Evolutionary conservation across 1,140 invertebrate genomes (phyloP).

Genomic region (Drosophila sturtevanti): DNA sequence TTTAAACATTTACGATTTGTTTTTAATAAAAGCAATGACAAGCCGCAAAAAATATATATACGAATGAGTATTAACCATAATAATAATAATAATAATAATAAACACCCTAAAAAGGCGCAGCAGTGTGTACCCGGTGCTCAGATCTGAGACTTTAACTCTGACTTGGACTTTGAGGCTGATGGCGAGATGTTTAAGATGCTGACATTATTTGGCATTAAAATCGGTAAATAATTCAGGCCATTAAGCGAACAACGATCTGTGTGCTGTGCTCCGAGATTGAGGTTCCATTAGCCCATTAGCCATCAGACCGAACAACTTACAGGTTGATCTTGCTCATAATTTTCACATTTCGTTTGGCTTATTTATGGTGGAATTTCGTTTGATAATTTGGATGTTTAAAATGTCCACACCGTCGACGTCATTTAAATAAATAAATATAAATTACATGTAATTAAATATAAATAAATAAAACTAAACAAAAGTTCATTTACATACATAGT

Average conservation of each 20-base stretch:
- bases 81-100: slow-evolving; percentile 26
- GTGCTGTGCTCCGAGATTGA: not conserved
- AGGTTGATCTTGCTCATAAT: slow-evolving; percentile 53
- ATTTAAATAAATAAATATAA: slow-evolving; percentile 57
- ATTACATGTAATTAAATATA: slow-evolving; percentile 47
- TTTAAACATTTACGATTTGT: slow-evolving; percentile 77
- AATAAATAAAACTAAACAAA: slow-evolving; percentile 47
- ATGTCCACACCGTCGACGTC: slow-evolving; percentile 61
- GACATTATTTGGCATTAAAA: slow-evolving; percentile 76
- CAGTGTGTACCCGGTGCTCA: not conserved
- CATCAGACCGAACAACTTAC: slow-evolving; percentile 34
- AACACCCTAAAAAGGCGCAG: slow-evolving; percentile 66
- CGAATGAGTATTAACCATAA: slow-evolving; percentile 13
- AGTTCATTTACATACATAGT: slow-evolving; percentile 43
- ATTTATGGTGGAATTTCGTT: slow-evolving; percentile 69
- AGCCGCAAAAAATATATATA: slow-evolving; percentile 57
- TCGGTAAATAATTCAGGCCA: slow-evolving; percentile 77
- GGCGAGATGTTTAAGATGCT: slow-evolving; percentile 46
- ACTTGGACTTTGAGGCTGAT: not conserved
- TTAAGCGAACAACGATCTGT: slow-evolving; percentile 73
- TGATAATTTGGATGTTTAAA: slow-evolving; percentile 62
- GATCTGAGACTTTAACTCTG: not conserved
- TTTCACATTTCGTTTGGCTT: slow-evolving; percentile 54
- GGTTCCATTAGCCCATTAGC: slow-evolving; percentile 45
- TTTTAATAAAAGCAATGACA: slow-evolving; percentile 77